Base-by-base conservation (phyloP, 2,113 vertebrate genomes). In the Syngnathus scovelli region DNA sequence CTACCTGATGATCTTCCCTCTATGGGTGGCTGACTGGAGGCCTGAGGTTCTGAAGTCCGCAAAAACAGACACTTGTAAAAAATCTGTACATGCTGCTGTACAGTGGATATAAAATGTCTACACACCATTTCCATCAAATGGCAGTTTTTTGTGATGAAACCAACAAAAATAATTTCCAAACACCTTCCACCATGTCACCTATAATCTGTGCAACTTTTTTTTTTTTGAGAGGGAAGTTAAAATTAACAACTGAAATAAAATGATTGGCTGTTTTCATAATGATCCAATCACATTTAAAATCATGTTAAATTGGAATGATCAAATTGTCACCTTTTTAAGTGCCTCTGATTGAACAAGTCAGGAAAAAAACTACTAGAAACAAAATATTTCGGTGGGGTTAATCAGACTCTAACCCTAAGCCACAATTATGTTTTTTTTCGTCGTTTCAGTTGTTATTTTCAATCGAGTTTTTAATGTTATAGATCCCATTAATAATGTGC, bases 1-100 rank as follows among this genome's bases (percentile, higher is more conserved):
- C 79, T 81, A 88, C 86, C 86, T 86, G 79, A 75, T 68, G 77
- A 74, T 67, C 58, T 64, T 68, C 68, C 76, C 44, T 83, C 71
- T 69, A 55, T 13, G 63, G 38, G 9, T 66, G 27, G 69, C 62
- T 65, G 69, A 37, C 64, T 71, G 81, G 65, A 79, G 64, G 61
- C 67, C 76, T 23, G 78, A 68, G 72, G 60, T 70, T 83, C 80
- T 85, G 70, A 60, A 18, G 67, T 33, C 23, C 72, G 64, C 69
- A 67, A 46, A 71, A 44, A 78, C 11, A 74, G 48, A 73, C 51
- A 74, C 43, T 72, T 41, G 58, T 71, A 70, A 78, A 64, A 41
- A 55, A 74, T 71, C 72, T 71, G 62, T 15, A 46, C 2, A 51
- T 27, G 27, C 63, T 44, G 21, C 7, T 62, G 21, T 16, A 58